phyloP scores from a whole-genome alignment of 1,140 invertebrate genomes.

The Papilio aristodemus region DNA sequence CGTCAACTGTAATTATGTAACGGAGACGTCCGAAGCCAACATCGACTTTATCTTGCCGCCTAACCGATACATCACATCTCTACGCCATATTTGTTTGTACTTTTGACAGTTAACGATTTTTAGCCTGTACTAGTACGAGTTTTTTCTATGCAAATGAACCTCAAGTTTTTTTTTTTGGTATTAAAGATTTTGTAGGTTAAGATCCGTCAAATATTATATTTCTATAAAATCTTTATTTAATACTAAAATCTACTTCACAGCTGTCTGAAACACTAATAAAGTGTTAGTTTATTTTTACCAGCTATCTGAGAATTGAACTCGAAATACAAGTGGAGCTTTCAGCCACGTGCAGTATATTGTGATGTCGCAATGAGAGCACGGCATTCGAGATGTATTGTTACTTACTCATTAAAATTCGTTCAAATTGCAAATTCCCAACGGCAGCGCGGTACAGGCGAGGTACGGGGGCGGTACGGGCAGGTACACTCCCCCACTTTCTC shows the following conservation, averaged over 20 bases:
- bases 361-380: neutral
- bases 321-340: neutral
- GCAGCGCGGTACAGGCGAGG: neutral
- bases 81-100: conserved; percentile 15
- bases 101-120: conserved; percentile 31
- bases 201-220: neutral
- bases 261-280: no score
- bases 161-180: neutral
- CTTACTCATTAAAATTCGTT: conserved; percentile 20
- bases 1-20: conserved; percentile 49
- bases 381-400: conserved; percentile 7
- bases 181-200: neutral
- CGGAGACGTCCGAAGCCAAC: conserved; percentile 34
- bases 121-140: neutral
- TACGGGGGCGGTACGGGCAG: conserved; percentile 34
- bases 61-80: conserved; percentile 27
- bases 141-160: conserved; percentile 2
- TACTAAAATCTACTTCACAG: no score
- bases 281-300: no score
- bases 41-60: conserved; percentile 24
- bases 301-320: neutral
- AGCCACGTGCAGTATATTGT: neutral
- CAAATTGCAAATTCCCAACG: conserved; percentile 25
- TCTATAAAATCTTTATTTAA: neutral
- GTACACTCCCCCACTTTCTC: conserved; percentile 50